Conservation (phyloP, 2,113 vertebrate species). For the Gymnocephalus cernua region DNA sequence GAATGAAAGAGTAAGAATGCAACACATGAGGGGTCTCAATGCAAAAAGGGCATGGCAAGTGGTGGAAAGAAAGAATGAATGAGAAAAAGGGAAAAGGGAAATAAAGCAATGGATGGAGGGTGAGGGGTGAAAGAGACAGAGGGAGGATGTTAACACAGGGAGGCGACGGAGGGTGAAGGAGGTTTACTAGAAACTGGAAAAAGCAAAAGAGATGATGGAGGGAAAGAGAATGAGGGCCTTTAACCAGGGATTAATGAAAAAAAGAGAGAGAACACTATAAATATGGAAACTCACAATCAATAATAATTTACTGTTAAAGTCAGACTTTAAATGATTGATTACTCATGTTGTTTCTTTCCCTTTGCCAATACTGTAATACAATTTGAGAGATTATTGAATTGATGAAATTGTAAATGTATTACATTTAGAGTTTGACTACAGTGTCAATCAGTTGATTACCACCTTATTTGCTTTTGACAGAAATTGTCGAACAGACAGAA, state of each 20-base stretch:
- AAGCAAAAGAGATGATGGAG: neutral
- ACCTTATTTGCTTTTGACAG: neutral
- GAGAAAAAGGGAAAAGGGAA: neutral
- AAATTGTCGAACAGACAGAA: neutral
- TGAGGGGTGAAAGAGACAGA: conserved; percentile 9
- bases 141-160: conserved; percentile 16
- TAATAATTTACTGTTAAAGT: neutral
- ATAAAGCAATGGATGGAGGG: neutral
- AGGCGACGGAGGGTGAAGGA: conserved; percentile 25
- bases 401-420: neutral
- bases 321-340: neutral
- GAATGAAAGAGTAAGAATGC: neutral
- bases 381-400: neutral
- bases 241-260: neutral
- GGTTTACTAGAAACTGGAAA: conserved; percentile 51
- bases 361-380: neutral
- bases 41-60: conserved; percentile 3
- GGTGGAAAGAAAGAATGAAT: neutral
- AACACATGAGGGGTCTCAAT: conserved; percentile 5
- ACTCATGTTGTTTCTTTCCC: neutral
- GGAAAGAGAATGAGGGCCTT: neutral
- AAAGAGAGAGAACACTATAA: neutral
- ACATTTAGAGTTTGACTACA: neutral
- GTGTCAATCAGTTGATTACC: neutral
- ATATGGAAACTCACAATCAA: conserved; percentile 4